A percentile compares a stretch with the other conserved stretches of the same genome.
These are phyloP conservation scores for Graphium colonna DNA, from an alignment of 2,888 invertebrate species.

Conservation along the genomic window DNA sequence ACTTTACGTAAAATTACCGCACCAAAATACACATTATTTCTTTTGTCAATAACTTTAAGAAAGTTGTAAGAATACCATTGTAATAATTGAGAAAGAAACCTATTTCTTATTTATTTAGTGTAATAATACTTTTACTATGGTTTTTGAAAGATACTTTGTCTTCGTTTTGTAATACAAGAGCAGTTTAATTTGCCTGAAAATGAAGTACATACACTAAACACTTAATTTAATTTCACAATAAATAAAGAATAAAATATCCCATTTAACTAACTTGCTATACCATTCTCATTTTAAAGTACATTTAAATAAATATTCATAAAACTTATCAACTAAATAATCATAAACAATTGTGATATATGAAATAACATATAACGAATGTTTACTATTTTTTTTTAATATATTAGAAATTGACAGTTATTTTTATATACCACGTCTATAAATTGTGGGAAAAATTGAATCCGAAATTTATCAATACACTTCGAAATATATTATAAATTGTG, in stretches of 20 bases:
- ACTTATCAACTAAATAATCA: constrained; percentile 4
- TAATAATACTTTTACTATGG: neutral
- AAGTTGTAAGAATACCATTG: no score
- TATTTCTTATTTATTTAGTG: neutral
- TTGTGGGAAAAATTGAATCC: constrained; percentile 25
- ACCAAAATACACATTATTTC: neutral
- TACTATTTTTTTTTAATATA: constrained; percentile 27
- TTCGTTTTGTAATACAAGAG: neutral
- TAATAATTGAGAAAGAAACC: no score
- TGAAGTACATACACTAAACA: neutral
- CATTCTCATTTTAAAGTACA: constrained; percentile 18
- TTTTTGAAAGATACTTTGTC: neutral
- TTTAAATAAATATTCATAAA: constrained; percentile 10
- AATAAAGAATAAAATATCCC: constrained; percentile 5
- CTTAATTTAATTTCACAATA: neutral
- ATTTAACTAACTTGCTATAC: neutral
- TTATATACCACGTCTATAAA: neutral
- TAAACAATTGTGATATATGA: neutral
- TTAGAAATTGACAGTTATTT: constrained; percentile 25
- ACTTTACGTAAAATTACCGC: neutral
- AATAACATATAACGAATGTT: constrained; percentile 34
- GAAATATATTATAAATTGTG: neutral
- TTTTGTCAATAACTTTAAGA: neutral
- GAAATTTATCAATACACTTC: constrained; percentile 21
- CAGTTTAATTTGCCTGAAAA: neutral